Base-by-base conservation (phyloP, 2,888 invertebrate genomes). In the Nomada fucata region DNA sequence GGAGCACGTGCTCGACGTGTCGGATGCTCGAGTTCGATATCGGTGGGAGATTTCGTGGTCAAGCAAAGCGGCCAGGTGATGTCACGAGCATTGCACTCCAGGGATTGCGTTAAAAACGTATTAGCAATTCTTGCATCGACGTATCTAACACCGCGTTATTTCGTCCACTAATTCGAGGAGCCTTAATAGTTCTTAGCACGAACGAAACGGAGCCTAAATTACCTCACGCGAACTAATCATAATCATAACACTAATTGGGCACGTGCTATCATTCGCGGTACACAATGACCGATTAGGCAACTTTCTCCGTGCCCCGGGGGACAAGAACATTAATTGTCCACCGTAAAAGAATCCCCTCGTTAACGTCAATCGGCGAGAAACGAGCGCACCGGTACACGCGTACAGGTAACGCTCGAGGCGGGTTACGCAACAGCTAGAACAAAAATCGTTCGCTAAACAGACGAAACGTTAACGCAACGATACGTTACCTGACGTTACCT, bases 1-100 rank as follows among this genome's bases (percentile, higher is more conserved):
- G 26, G 42, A 79, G 63, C 80, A 80, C 80, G 80, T 80, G 80
- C 68, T 72, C 70, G 15, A 36, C 47, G 55, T 36, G 36, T 57
- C 61, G 71, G 26, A 61, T 52, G 23, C 42, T 72, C 47, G 71
- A 26, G 36, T 13, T n/a, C 23, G 42, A 70, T 70, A 70, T 60
- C 26, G 55, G 47, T 47, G 59, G 68, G 65, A 44, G 73, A 65
- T 44, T 57, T 65, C 60, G 44, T 36, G 36, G 29, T 29, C 20
- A 15, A 36, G 29, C 18, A 13, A 42, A 23, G 52, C 26, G n/a
- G 20, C 20, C 42, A 55, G 60, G 53, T 18, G 29, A 53, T 29
- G 26, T 76, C 69, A 29, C 59, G 50, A 59, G 18, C n/a, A 29
- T 29, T 2, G 11, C 11, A 13, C 3, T 23, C n/a, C 15, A 15